A percentile compares a stretch with the other conserved stretches of the same genome.
phyloP scores from a whole-genome alignment of 37 sponge, comb jelly and placozoan species.

The Geodia barretti region DNA sequence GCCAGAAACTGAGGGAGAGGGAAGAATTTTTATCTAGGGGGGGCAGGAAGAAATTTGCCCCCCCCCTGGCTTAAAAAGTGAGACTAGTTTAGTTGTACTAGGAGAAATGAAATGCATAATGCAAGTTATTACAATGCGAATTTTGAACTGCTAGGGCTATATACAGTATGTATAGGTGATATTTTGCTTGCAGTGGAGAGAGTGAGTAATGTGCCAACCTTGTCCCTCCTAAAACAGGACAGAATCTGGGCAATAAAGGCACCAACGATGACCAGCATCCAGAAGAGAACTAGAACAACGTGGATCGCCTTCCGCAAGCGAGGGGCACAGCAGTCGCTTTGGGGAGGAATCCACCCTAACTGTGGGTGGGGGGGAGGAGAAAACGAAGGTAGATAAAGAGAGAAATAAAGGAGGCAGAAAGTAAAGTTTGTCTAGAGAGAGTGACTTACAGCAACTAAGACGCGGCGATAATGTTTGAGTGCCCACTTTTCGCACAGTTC shows the following conservation, averaged over 20 bases:
- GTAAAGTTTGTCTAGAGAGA: background rate
- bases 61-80: too few relatives aligned
- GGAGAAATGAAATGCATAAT: too few relatives aligned
- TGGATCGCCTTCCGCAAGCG: background rate
- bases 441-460: constrained; percentile 38
- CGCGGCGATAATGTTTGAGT: constrained; percentile 25
- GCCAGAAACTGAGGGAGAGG: too few relatives aligned
- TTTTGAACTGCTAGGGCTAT: too few relatives aligned
- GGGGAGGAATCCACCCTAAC: constrained; percentile 58
- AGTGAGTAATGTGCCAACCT: constrained; percentile 15
- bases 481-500: constrained; percentile 51
- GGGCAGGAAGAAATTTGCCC: too few relatives aligned
- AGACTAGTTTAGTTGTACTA: too few relatives aligned
- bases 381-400: background rate
- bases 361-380: constrained; percentile 9
- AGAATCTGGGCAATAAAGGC: constrained; percentile 52
- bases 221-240: constrained; percentile 60
- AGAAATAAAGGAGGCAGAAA: background rate
- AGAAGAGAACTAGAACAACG: background rate
- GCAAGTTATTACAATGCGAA: too few relatives aligned
- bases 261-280: constrained; percentile 22
- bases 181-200: too few relatives aligned
- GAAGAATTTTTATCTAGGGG: too few relatives aligned
- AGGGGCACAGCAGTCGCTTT: background rate
- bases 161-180: too few relatives aligned